Base-by-base conservation (phyloP, 1,140 invertebrate genomes). In the Drosophila pruinosa region DNA sequence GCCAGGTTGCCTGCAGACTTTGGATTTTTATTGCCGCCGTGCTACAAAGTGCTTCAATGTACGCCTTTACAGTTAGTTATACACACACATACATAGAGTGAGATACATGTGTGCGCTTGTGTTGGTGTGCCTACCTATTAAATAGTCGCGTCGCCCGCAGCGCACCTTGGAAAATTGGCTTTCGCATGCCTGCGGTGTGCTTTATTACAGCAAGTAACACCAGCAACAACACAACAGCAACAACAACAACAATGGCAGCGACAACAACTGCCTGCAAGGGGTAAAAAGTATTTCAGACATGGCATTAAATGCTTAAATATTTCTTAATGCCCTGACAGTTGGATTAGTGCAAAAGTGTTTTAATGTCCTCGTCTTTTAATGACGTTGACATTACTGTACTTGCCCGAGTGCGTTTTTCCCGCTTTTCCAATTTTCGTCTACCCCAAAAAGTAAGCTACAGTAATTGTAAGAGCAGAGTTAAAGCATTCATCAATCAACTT, bases 401-500 rank as follows among this genome's bases (percentile, higher is more conserved):
- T 5, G 31, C 22, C 12, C 45, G 15, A 14, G 22, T 17, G 31
- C 19, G 1, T 56, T 48, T 62, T 70, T 69, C 17, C 31, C 74
- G 65, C 21, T 67, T 85, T 85, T 62, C 56, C 68, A 72, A 63
- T 72, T 53, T 14, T 28, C 8, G 22, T 21, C 4, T 21, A 5
- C 17, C 19, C 36, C 17, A 28, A 69, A 62, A 57, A 50, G 68
- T 65, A 71, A 63, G 50, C 67, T 63, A 72, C 34, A 57, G 26
- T 31, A 57, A 59, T 28, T 22, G 24, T 24, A 21, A 24, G 14
- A 39, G 5, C 17, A 17, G 24, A 17, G n/a, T 48, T 48, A 41
- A 45, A 47, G 28, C 81, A 78, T 75, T 81, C 75, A 88, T 88
- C 82, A 88, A 88, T 88, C 82, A 88, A 78, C 63, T 76, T 82